Conservation (phyloP, 2,113 vertebrate species). For the Cebus imitator region DNA sequence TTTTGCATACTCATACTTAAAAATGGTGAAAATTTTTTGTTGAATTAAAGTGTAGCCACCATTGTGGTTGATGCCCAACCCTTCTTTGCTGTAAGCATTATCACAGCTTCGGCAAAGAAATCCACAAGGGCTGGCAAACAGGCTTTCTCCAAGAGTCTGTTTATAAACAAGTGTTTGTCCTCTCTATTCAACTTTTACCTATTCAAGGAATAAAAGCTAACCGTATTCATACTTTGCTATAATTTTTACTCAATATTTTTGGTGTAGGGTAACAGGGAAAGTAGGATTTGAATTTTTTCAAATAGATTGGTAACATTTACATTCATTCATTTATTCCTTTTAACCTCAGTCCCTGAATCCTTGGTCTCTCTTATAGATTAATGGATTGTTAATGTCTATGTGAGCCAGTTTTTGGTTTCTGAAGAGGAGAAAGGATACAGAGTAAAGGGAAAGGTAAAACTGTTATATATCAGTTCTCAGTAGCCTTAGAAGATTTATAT, state of each 20-base stretch:
- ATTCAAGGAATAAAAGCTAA: neutral
- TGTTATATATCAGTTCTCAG: no score
- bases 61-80: neutral
- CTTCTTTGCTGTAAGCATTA: neutral
- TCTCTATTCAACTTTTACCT: neutral
- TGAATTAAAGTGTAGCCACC: neutral
- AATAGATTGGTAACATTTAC: neutral
- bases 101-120: neutral
- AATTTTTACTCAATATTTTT: neutral
- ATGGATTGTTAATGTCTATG: neutral
- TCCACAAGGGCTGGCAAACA: neutral
- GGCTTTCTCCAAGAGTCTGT: neutral
- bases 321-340: neutral
- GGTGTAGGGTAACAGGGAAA: neutral
- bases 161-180: neutral
- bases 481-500: no score
- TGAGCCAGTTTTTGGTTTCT: neutral
- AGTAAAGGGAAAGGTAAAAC: no score
- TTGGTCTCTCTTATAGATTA: neutral
- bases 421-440: neutral
- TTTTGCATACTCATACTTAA: neutral
- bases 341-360: neutral
- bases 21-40: neutral
- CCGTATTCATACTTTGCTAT: neutral
- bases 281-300: neutral